These are phyloP conservation scores for Tolypeutes matacus DNA, from an alignment of 2,797 vertebrate genomes.

Conservation along the genomic window DNA sequence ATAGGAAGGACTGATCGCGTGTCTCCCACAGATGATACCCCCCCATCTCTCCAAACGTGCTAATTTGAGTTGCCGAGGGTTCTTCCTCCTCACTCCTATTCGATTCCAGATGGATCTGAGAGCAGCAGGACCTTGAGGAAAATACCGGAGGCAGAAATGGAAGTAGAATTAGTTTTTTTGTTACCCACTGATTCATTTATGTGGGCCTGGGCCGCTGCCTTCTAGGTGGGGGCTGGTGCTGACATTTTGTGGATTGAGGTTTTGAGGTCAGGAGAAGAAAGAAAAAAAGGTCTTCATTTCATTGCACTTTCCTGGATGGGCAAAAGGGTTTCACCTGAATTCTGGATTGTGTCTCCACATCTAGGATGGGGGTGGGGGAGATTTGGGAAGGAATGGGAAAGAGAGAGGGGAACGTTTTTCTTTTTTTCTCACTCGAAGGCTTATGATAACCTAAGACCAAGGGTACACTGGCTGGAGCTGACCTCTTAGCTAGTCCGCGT, in stretches of 20 bases:
- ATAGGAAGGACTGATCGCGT: no score
- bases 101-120: background rate
- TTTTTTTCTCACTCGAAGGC: background rate
- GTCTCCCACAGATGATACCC: background rate
- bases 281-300: background rate
- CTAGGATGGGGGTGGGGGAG: background rate
- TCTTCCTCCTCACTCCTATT: background rate
- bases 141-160: background rate
- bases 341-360: background rate
- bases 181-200: background rate
- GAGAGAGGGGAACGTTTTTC: background rate
- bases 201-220: background rate
- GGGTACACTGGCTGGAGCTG: background rate
- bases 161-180: background rate
- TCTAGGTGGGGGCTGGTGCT: background rate
- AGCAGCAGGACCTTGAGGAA: background rate
- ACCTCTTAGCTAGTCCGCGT: background rate
- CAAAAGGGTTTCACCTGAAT: background rate
- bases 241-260: background rate
- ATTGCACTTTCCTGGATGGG: background rate
- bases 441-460: background rate
- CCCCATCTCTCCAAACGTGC: background rate
- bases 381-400: background rate
- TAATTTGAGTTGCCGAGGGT: background rate
- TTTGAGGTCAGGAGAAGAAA: constrained; percentile 10